Base-by-base conservation (phyloP, 2,113 vertebrate species). In the Coryphaenoides rupestris region DNA sequence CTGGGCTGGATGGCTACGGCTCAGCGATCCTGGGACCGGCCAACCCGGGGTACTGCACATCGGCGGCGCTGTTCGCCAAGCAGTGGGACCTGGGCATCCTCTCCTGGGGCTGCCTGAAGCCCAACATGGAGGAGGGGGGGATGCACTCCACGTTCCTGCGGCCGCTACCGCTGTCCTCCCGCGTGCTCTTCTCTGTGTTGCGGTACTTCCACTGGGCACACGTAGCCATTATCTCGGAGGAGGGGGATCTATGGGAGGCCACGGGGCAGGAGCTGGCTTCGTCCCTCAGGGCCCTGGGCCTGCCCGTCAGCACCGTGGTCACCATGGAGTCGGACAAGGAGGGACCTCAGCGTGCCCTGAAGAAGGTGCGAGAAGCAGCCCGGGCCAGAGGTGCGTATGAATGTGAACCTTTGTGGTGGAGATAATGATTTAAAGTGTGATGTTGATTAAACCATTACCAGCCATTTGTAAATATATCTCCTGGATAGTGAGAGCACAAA, bases 191-290 rank as follows among this genome's bases (percentile, higher is more conserved):
- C 19, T 21, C 76, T 0, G 84, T 96, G 2, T 75, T 98, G 1
- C 66, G 85, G 0, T 92, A 78, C 9, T 98, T 98, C 77, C 89
- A 66, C 0, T 98, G 95, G 95, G 95, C 95, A 0, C 92, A 93
- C 2, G 92, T 95, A 55, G 90, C 92, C 9, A 78, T 98, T 14
- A 69, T 96, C 2, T 88, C 88, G 13, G 87, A 91, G 1, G 89
- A 88, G 0, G 87, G 86, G 14, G 93, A 98, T 13, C 7, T 93
- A 16, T 98, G 95, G 95, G 86, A 92, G 10, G 89, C 93, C 50
- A 92, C 92, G 0, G 94, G 91, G 0, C 85, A 67, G 0, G 90
- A 92, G 2, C 68, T 95, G 68, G 92, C 93, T 0, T 71, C 83
- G 0, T 91, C 91, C 0, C 83, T 98, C 1, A 83, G 95, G 17